A percentile compares a stretch with the other conserved stretches of the same genome.
These are phyloP conservation scores for Drosophila kepulauana DNA, from an alignment of 1,140 invertebrate species.

Conservation along the genomic window DNA sequence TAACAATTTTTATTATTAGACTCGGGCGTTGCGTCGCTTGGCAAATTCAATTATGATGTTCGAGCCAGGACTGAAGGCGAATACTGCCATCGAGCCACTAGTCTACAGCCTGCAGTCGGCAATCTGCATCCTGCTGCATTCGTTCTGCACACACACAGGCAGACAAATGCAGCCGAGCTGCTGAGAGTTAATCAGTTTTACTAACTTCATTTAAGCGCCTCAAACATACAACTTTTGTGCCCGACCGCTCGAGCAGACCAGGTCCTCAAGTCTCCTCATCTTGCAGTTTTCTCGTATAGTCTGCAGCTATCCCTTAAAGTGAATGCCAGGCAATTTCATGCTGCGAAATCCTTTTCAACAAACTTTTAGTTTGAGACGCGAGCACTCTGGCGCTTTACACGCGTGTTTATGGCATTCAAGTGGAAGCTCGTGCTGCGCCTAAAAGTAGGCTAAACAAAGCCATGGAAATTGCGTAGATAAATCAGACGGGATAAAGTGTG, in stretches of 20 bases:
- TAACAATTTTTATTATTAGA: constrained; percentile 49
- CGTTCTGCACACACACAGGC: background rate
- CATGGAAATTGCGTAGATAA: constrained; percentile 44
- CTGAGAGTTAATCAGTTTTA: constrained; percentile 78
- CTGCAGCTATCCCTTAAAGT: constrained; percentile 5
- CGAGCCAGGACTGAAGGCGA: constrained; percentile 1
- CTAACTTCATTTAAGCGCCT: constrained; percentile 70
- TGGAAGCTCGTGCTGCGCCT: constrained; percentile 19
- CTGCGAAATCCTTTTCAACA: constrained; percentile 61
- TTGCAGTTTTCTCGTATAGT: background rate
- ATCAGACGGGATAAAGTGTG: constrained; percentile 17
- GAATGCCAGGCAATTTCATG: constrained; percentile 38
- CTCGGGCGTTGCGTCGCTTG: constrained; percentile 7
- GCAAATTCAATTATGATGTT: constrained; percentile 60
- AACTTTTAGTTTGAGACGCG: constrained; percentile 50
- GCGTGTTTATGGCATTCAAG: constrained; percentile 35
- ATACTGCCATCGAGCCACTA: background rate
- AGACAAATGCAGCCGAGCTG: constrained; percentile 46
- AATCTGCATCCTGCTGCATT: constrained; percentile 14
- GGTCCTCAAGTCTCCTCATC: background rate
- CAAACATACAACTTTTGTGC: constrained; percentile 54
- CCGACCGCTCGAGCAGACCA: constrained; percentile 2
- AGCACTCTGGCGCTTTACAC: background rate
- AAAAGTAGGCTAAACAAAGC: constrained; percentile 33
- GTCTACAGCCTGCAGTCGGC: background rate